phyloP scores from a whole-genome alignment of 2,113 vertebrate genomes.

The Probosciger aterrimus region DNA sequence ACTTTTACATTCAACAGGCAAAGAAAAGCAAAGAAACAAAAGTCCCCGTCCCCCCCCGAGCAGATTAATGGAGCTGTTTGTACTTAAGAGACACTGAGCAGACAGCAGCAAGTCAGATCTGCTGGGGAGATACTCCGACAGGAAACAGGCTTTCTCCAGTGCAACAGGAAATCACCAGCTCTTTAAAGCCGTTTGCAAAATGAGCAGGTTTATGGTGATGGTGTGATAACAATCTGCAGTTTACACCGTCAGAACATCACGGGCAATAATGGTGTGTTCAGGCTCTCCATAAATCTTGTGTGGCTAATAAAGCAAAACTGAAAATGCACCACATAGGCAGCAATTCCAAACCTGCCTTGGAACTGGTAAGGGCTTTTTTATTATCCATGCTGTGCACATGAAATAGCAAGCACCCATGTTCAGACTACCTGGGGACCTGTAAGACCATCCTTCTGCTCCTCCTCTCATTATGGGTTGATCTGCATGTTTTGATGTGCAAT shows the following conservation, averaged over 20 bases:
- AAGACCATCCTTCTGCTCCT: neutral
- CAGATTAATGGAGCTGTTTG: constrained; percentile 28
- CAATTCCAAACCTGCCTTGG: neutral
- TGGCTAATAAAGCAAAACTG: neutral
- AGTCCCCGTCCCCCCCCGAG: neutral
- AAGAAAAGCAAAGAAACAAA: neutral
- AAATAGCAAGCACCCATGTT: neutral
- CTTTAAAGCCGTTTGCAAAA: neutral
- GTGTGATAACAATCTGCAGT: neutral
- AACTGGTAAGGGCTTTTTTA: neutral
- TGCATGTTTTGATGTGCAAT: neutral
- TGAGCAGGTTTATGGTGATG: neutral
- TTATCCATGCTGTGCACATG: neutral
- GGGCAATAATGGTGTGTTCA: neutral
- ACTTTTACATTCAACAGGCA: neutral
- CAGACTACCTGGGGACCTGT: neutral
- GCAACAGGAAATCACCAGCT: neutral
- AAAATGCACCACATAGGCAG: neutral
- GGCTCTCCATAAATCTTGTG: neutral
- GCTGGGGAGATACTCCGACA: neutral
- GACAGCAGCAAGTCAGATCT: neutral
- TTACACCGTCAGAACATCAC: neutral
- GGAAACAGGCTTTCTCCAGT: neutral
- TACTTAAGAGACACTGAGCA: constrained; percentile 19
- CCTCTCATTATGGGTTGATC: neutral